A percentile compares a stretch with the other conserved stretches of the same genome.
These are phyloP conservation scores for Ptychobarbus kaznakovi DNA, from an alignment of 2,797 vertebrate species.

Conservation along the genomic window DNA sequence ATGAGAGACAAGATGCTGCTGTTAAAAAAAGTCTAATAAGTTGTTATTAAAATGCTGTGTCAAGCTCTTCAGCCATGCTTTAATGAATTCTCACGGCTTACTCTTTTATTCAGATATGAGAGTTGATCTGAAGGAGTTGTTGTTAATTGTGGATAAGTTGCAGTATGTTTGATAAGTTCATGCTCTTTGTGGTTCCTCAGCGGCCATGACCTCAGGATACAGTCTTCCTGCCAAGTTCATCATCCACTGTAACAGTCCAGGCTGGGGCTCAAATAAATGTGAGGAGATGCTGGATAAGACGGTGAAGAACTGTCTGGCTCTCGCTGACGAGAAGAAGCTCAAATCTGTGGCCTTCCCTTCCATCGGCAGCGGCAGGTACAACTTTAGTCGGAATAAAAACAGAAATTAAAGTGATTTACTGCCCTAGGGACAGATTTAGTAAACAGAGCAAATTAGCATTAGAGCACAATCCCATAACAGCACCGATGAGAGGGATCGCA, in stretches of 20 bases:
- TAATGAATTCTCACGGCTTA: background rate
- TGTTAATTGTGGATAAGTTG: background rate
- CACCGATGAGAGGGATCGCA: too few relatives aligned
- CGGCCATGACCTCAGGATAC: conserved; percentile 87
- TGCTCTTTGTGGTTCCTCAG: conserved; percentile 67
- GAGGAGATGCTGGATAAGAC: conserved; percentile 97
- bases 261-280: conserved; percentile 94
- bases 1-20: background rate
- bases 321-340: conserved; percentile 98
- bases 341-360: conserved; percentile 97
- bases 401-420: background rate
- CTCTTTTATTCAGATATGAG: background rate
- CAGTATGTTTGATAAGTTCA: background rate
- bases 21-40: background rate
- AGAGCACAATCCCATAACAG: too few relatives aligned
- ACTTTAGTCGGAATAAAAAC: background rate
- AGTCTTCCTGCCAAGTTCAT: conserved; percentile 95
- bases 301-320: conserved; percentile 94
- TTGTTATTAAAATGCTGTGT: background rate
- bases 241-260: conserved; percentile 96
- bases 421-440: too few relatives aligned
- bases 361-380: conserved; percentile 95
- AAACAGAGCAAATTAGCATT: too few relatives aligned
- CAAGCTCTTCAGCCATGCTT: background rate
- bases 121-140: background rate